phyloP scores from a whole-genome alignment of 2,113 vertebrate genomes.

The Synodontis membranacea region DNA sequence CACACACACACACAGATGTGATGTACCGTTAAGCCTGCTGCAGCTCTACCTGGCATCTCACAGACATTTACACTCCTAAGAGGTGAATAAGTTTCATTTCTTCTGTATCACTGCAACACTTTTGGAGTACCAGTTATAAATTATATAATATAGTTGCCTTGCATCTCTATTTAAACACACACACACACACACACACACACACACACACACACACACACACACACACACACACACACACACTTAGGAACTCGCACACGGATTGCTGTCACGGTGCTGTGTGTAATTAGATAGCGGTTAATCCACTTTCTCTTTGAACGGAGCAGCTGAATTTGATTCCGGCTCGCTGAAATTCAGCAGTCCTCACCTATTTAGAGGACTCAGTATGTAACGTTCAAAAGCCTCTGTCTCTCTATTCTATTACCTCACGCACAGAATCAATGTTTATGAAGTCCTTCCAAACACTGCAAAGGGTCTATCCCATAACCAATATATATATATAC shows the following conservation, averaged over 20 bases:
- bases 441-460: background rate
- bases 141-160: background rate
- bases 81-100: background rate
- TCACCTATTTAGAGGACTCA: slow-evolving; percentile 22
- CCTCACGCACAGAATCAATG: background rate
- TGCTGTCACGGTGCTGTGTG: slow-evolving; percentile 66
- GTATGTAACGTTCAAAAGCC: slow-evolving; percentile 1
- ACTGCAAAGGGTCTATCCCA: background rate
- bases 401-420: background rate
- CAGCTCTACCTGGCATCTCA: background rate
- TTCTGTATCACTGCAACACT: background rate
- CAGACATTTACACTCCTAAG: background rate
- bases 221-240: slow-evolving; percentile 4
- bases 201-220: background rate
- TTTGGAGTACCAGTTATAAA: slow-evolving; percentile 1
- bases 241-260: slow-evolving; percentile 61
- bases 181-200: background rate
- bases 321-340: slow-evolving; percentile 72
- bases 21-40: background rate
- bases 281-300: slow-evolving; percentile 76
- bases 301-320: slow-evolving; percentile 63
- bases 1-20: background rate
- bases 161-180: background rate
- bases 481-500: background rate
- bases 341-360: slow-evolving; percentile 60